Base-by-base conservation (phyloP, 2,797 vertebrate species). In the Mastacembelus armatus region DNA sequence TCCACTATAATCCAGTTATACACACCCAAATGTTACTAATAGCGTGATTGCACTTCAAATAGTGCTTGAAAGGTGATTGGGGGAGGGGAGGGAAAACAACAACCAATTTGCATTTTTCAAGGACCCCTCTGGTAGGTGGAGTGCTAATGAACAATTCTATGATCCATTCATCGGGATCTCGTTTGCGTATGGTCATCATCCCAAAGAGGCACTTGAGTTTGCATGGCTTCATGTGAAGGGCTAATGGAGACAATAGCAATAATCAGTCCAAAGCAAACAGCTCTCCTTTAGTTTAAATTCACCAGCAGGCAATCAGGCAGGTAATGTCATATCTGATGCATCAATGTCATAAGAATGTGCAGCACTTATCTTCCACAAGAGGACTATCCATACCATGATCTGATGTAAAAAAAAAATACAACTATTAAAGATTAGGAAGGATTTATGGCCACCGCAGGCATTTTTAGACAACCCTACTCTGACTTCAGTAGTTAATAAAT, bases 91-190 rank as follows among this genome's bases (percentile, higher is more conserved):
- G 24, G 81, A 65, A 77, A 83, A 85, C 73, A 90, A 85, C 80
- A 85, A 80, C 57, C 66, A 63, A 87, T 92, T 89, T 80, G 81
- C 84, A 88, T 88, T 78, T 89, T 85, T 65, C 60, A 77, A 88
- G 78, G 71, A 39, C 47, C 42, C 70, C 83, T 86, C 77, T 78
- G 62, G 74, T 83, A 77, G 89, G 83, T 83, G 78, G 81, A 87
- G 87, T 78, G 83, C 86, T 87, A 86, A 88, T 89, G 84, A 91
- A 89, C 84, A 89, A 76, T 86, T 68, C 80, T 84, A 83, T 88
- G 80, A 86, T 88, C 87, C 87, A 89, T 90, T 91, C 88, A 89
- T 88, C 59, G 69, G 74, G 70, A 78, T 81, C 85, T 91, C 71
- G 22, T 88, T 88, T 82, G 77, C 78, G 76, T 74, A 74, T 73